Conservation (phyloP, 2,888 invertebrate genomes). For the Serripes groenlandicus region DNA sequence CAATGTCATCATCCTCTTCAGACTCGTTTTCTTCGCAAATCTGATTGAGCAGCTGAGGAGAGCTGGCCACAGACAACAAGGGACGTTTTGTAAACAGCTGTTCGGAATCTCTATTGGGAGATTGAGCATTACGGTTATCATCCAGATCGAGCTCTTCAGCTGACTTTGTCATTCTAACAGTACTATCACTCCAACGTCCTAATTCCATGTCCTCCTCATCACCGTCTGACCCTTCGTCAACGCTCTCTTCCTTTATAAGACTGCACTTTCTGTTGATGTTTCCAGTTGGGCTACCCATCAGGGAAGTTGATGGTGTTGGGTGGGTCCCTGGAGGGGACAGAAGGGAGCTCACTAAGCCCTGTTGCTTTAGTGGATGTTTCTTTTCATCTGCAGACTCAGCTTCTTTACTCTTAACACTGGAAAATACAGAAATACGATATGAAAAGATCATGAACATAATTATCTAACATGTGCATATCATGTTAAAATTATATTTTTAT, state of each 20-base stretch:
- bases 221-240: slow-evolving; percentile 90
- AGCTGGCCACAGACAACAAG: slow-evolving; percentile 87
- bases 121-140: slow-evolving; percentile 54
- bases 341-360: slow-evolving; percentile 78
- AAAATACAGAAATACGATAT: slow-evolving; percentile 52
- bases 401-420: slow-evolving; percentile 69
- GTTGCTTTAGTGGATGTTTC: slow-evolving; percentile 60
- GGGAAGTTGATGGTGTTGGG: slow-evolving; percentile 73
- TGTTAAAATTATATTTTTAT: too few species aligned
- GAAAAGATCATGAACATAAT: too few species aligned
- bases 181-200: slow-evolving; percentile 54
- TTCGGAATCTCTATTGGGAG: slow-evolving; percentile 34
- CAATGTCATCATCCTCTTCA: slow-evolving; percentile 84
- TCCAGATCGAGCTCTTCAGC: slow-evolving; percentile 73
- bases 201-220: slow-evolving; percentile 74
- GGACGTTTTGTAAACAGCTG: slow-evolving; percentile 81
- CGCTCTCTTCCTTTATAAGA: slow-evolving; percentile 97
- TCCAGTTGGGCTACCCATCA: slow-evolving; percentile 59
- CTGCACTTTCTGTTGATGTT: slow-evolving; percentile 94
- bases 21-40: slow-evolving; percentile 90
- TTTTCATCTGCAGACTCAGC: slow-evolving; percentile 66
- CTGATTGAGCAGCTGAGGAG: slow-evolving; percentile 89
- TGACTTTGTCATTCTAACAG: slow-evolving; percentile 74
- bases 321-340: slow-evolving; percentile 83
- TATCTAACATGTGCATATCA: too few species aligned